Evolutionary conservation across 2,888 invertebrate species (phyloP).

Genomic region (Lepidochitona cinerea): DNA sequence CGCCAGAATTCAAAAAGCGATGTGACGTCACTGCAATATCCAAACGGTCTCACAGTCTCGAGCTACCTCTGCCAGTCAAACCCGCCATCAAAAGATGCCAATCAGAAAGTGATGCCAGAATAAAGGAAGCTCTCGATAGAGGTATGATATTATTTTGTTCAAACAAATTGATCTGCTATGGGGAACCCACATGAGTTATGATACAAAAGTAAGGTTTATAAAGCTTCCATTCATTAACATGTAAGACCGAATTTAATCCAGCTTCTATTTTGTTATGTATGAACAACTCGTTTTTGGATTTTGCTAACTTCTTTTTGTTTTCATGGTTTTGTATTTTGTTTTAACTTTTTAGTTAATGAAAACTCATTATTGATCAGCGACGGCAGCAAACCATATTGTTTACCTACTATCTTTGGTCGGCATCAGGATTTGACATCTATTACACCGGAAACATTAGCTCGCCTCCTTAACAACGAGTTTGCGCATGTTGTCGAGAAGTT

Average conservation of each 20-base stretch:
- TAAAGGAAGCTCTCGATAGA: not conserved
- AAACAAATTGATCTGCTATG: too few relatives aligned
- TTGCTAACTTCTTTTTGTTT: too few relatives aligned
- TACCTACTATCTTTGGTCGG: slow-evolving; percentile 59
- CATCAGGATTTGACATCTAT: slow-evolving; percentile 66
- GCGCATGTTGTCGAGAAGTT: slow-evolving; percentile 77
- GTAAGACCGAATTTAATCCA: too few relatives aligned
- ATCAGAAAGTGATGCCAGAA: not conserved
- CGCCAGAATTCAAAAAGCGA: not conserved
- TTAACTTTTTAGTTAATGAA: not conserved
- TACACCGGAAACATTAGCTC: slow-evolving; percentile 58
- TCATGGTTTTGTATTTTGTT: too few relatives aligned
- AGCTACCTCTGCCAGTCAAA: not conserved
- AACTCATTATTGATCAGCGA: not conserved
- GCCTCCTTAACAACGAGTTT: slow-evolving; percentile 81
- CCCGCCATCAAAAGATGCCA: not conserved
- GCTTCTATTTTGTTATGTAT: too few relatives aligned
- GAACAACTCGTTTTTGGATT: too few relatives aligned
- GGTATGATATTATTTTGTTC: too few relatives aligned
- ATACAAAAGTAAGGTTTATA: too few relatives aligned
- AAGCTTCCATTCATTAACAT: too few relatives aligned
- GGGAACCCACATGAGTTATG: too few relatives aligned
- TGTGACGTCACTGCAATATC: not conserved
- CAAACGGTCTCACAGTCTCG: not conserved
- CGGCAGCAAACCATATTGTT: slow-evolving; percentile 35